These are phyloP conservation scores for Dermochelys coriacea DNA, from an alignment of 2,797 vertebrate species.

Conservation along the genomic window DNA sequence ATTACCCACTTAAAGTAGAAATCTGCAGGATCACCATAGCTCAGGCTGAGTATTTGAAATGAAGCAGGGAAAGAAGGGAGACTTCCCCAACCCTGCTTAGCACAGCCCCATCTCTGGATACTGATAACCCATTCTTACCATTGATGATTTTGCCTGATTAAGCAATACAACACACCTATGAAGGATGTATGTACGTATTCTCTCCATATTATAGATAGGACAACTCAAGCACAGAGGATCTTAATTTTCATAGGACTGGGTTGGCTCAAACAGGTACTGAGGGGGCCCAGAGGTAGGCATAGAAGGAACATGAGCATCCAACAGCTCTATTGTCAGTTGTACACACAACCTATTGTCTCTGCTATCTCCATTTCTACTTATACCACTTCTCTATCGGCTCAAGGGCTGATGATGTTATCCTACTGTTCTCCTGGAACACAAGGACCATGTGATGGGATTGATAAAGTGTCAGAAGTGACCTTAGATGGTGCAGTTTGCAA, in stretches of 20 bases:
- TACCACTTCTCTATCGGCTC: neutral
- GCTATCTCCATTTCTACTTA: neutral
- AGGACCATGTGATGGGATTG: fast-evolving
- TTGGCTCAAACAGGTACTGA: fast-evolving
- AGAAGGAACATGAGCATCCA: neutral
- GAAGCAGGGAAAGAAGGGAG: neutral
- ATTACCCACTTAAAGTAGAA: neutral
- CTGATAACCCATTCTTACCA: neutral
- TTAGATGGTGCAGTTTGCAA: neutral
- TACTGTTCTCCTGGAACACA: neutral
- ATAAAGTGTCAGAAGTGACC: neutral
- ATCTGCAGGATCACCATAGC: neutral
- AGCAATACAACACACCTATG: neutral
- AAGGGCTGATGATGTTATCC: neutral
- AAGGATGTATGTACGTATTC: neutral
- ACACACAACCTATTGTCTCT: neutral
- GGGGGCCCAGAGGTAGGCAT: neutral
- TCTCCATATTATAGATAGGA: neutral
- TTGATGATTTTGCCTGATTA: neutral
- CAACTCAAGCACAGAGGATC: neutral
- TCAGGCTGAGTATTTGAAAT: neutral
- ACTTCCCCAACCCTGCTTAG: neutral
- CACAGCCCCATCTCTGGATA: neutral
- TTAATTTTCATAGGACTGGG: neutral
- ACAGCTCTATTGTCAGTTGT: neutral